These are phyloP conservation scores for Neuroscelio doddi DNA, from an alignment of 2,888 invertebrate genomes.

Conservation along the genomic window DNA sequence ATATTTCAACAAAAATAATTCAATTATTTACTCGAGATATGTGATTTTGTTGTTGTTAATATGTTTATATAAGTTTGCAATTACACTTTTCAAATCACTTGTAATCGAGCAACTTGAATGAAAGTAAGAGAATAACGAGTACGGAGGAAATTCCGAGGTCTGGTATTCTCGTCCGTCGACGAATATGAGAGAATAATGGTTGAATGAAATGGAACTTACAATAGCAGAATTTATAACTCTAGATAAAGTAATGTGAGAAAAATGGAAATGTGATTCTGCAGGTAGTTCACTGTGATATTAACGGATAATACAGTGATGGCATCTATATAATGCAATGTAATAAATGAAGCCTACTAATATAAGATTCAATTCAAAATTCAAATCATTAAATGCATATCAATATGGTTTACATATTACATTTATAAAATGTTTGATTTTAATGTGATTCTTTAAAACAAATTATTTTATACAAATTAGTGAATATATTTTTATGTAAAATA, in stretches of 20 bases:
- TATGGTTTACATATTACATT: too few species aligned
- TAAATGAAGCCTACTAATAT: constrained; percentile 35
- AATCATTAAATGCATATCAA: too few species aligned
- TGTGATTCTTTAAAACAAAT: too few species aligned
- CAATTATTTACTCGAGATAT: too few species aligned
- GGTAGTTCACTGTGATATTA: constrained; percentile 37
- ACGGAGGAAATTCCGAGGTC: constrained; percentile 34
- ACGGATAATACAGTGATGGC: constrained; percentile 32
- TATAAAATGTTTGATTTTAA: too few species aligned
- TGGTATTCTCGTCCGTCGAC: constrained; percentile 41
- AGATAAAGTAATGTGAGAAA: constrained; percentile 51
- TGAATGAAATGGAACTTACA: constrained; percentile 48
- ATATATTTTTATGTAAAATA: too few species aligned
- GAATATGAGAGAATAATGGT: constrained; percentile 51
- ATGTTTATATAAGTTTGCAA: not conserved
- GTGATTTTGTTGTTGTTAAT: not conserved
- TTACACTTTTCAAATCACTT: constrained; percentile 5
- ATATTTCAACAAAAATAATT: too few species aligned
- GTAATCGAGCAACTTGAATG: constrained; percentile 24
- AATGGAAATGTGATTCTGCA: constrained; percentile 48
- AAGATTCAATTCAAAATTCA: not conserved
- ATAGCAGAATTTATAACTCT: constrained; percentile 50
- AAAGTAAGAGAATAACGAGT: constrained; percentile 25
- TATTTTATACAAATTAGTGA: too few species aligned
- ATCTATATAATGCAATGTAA: constrained; percentile 25